These are phyloP conservation scores for Synergus gifuensis DNA, from an alignment of 2,888 invertebrate species.

Conservation along the genomic window DNA sequence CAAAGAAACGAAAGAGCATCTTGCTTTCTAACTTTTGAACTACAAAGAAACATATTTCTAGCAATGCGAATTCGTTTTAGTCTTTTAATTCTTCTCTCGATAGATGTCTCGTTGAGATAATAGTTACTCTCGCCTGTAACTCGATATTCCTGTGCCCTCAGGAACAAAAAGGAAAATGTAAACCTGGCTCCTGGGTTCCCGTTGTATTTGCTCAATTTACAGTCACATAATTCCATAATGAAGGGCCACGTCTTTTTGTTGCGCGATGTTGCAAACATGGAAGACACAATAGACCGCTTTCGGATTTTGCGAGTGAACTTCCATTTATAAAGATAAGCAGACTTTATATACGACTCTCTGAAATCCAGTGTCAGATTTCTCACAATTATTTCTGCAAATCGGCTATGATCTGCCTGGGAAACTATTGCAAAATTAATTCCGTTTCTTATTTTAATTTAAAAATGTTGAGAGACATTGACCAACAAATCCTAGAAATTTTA, in stretches of 20 bases:
- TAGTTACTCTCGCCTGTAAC: constrained; percentile 63
- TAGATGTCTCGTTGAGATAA: constrained; percentile 74
- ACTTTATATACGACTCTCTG: constrained; percentile 29
- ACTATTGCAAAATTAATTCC: background rate
- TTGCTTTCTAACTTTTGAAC: background rate
- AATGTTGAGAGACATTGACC: background rate
- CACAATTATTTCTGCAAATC: constrained; percentile 64
- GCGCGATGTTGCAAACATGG: constrained; percentile 62
- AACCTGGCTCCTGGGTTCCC: constrained; percentile 61
- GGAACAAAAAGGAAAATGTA: constrained; percentile 63
- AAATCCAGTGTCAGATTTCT: constrained; percentile 64
- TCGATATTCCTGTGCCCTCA: constrained; percentile 57
- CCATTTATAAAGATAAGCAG: constrained; percentile 61
- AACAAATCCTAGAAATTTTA: constrained; percentile 37
- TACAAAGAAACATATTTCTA: background rate
- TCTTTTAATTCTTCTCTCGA: constrained; percentile 50
- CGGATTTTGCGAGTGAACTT: constrained; percentile 67
- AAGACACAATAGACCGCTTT: constrained; percentile 53
- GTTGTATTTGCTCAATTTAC: constrained; percentile 77
- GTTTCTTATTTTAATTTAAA: background rate
- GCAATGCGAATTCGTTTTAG: constrained; percentile 36
- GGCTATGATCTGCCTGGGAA: background rate
- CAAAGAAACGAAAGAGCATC: background rate
- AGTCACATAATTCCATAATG: constrained; percentile 75
- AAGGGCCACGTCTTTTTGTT: constrained; percentile 65